phyloP scores from a whole-genome alignment of 2,113 vertebrate species.

The Hippoglossus stenolepis region DNA sequence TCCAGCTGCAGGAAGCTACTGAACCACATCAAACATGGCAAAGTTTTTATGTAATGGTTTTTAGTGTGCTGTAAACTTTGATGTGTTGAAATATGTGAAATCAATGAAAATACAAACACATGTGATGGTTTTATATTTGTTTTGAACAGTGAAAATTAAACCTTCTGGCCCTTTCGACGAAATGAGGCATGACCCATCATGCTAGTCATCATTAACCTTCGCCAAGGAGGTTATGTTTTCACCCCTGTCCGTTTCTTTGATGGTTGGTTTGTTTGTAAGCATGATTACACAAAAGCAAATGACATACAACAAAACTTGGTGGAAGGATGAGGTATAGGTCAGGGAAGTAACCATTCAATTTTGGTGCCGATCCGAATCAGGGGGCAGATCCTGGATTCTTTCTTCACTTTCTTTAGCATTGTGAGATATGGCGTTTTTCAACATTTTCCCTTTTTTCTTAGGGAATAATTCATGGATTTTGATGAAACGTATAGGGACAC shows the following conservation, averaged over 20 bases:
- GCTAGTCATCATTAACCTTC: neutral
- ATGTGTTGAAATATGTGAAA: too few relatives aligned
- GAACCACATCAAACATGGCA: neutral
- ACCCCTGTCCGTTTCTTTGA: neutral
- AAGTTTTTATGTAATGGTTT: neutral
- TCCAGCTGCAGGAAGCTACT: neutral
- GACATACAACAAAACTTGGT: too few relatives aligned
- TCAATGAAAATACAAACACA: neutral
- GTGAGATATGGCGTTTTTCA: too few relatives aligned
- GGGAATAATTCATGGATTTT: neutral
- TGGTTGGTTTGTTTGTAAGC: neutral
- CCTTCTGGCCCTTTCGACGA: neutral
- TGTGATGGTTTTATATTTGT: neutral
- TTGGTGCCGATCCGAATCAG: too few relatives aligned
- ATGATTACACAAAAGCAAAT: neutral
- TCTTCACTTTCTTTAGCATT: too few relatives aligned
- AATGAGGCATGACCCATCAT: neutral
- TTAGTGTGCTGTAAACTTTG: too few relatives aligned
- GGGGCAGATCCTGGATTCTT: too few relatives aligned
- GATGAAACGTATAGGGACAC: too few relatives aligned
- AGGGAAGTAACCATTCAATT: too few relatives aligned
- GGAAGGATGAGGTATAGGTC: too few relatives aligned
- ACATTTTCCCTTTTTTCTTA: neutral
- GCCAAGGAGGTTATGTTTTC: too few relatives aligned
- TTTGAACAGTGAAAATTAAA: slow-evolving; percentile 7